A percentile compares a stretch with the other conserved stretches of the same genome.
Conservation (phyloP, 2,797 vertebrate species). For the Sebastes reedi region DNA sequence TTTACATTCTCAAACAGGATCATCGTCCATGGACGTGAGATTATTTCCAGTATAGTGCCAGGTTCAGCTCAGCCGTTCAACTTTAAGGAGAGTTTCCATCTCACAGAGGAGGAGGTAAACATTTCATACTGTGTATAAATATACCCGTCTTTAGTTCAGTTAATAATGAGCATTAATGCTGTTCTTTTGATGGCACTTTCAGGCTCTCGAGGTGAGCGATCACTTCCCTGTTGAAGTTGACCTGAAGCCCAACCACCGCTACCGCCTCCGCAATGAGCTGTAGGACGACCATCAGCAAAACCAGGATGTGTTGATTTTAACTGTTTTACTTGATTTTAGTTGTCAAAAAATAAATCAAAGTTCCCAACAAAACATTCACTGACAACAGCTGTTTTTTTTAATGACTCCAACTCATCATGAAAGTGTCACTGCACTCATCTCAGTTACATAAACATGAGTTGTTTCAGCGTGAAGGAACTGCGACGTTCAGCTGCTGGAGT, state of each 20-base stretch:
- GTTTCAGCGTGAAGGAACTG: conserved; percentile 35
- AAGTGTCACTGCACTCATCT: background rate
- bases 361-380: background rate
- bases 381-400: background rate
- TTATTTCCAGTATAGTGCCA: conserved; percentile 79
- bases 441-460: conserved; percentile 12
- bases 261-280: conserved; percentile 79
- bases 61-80: conserved; percentile 86
- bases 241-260: conserved; percentile 78
- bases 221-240: conserved; percentile 90
- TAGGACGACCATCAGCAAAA: conserved; percentile 35
- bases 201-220: conserved; percentile 88
- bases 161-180: background rate
- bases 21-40: conserved; percentile 83
- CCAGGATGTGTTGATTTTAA: background rate
- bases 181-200: background rate
- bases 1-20: conserved; percentile 73
- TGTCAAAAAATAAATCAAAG: conserved; percentile 26
- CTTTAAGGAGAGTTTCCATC: conserved; percentile 81
- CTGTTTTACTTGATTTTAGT: conserved; percentile 31
- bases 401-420: background rate
- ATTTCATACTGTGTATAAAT: background rate
- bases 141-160: rapidly evolving
- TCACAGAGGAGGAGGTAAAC: conserved; percentile 85
- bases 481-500: conserved; percentile 22